Conservation (phyloP, 2,797 vertebrate species). For the Enteromius treurensis region DNA sequence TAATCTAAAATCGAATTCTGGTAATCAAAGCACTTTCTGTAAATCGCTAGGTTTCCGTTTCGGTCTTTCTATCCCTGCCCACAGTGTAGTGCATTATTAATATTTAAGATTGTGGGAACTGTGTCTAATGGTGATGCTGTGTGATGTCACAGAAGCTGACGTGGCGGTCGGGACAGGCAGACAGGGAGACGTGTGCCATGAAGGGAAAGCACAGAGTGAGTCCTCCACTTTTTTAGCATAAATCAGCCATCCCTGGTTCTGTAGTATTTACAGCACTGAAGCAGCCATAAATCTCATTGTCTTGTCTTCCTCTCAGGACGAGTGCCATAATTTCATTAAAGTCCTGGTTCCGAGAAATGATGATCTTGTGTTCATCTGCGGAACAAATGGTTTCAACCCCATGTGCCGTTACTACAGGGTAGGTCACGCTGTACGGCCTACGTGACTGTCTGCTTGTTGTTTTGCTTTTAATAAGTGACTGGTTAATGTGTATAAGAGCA, state of each 20-base stretch:
- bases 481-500: not conserved
- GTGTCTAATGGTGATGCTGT: slow-evolving; percentile 53
- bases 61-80: not conserved
- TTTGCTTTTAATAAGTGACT: slow-evolving; percentile 49
- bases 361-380: slow-evolving; percentile 97
- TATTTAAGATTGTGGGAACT: slow-evolving; percentile 12
- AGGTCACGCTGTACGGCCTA: slow-evolving; percentile 63
- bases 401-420: slow-evolving; percentile 99
- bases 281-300: slow-evolving; percentile 18
- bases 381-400: slow-evolving; percentile 97
- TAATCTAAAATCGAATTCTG: not conserved
- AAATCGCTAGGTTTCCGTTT: slow-evolving; percentile 2
- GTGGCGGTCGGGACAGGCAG: slow-evolving; percentile 93
- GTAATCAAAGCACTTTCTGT: not conserved
- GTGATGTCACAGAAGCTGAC: slow-evolving; percentile 88
- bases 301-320: slow-evolving; percentile 82
- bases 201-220: slow-evolving; percentile 98
- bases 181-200: slow-evolving; percentile 95
- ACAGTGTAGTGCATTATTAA: not conserved
- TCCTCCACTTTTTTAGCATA: slow-evolving; percentile 44
- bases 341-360: slow-evolving; percentile 97
- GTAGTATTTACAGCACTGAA: slow-evolving; percentile 30
- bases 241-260: not conserved
- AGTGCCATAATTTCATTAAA: slow-evolving; percentile 99
- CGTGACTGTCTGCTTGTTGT: slow-evolving; percentile 26